phyloP scores from a whole-genome alignment of 1,140 invertebrate genomes.

The Hylyphantes graminicola region DNA sequence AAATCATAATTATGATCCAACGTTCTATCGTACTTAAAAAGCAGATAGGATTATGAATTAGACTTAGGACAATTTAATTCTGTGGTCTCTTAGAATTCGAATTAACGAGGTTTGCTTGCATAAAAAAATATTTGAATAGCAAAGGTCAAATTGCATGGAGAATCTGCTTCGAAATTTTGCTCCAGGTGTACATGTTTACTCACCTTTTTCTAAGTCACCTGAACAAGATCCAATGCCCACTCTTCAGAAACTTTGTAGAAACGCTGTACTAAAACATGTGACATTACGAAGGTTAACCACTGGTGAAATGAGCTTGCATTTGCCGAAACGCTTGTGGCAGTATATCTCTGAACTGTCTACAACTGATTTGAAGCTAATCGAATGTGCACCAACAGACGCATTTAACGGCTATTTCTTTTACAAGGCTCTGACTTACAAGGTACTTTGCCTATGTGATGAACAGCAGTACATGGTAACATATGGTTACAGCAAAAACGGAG shows the following conservation, averaged over 20 bases:
- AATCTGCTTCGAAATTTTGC: slow-evolving; percentile 43
- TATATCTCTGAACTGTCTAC: slow-evolving; percentile 51
- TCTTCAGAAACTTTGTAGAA: slow-evolving; percentile 52
- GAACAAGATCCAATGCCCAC: not conserved
- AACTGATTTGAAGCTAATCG: slow-evolving; percentile 56
- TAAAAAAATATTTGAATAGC: not conserved
- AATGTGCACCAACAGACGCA: slow-evolving; percentile 60
- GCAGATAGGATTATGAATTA: too few relatives aligned
- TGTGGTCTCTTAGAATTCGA: slow-evolving; percentile 8
- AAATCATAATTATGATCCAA: not conserved
- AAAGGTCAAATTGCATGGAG: slow-evolving; percentile 42
- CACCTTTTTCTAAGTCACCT: slow-evolving; percentile 39
- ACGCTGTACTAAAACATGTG: slow-evolving; percentile 41
- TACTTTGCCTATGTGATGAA: slow-evolving; percentile 40
- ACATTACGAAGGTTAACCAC: slow-evolving; percentile 38
- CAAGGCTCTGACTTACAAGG: slow-evolving; percentile 58
- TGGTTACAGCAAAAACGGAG: slow-evolving; percentile 27
- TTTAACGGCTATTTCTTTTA: slow-evolving; percentile 59
- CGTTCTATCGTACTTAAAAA: too few relatives aligned
- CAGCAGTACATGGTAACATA: slow-evolving; percentile 59
- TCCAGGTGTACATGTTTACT: slow-evolving; percentile 59
- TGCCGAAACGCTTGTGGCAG: slow-evolving; percentile 32
- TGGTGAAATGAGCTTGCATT: not conserved
- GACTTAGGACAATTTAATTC: too few relatives aligned
- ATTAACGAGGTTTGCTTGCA: not conserved